These are phyloP conservation scores for Phodopus roborovskii DNA, from an alignment of 2,113 vertebrate species.

Conservation along the genomic window DNA sequence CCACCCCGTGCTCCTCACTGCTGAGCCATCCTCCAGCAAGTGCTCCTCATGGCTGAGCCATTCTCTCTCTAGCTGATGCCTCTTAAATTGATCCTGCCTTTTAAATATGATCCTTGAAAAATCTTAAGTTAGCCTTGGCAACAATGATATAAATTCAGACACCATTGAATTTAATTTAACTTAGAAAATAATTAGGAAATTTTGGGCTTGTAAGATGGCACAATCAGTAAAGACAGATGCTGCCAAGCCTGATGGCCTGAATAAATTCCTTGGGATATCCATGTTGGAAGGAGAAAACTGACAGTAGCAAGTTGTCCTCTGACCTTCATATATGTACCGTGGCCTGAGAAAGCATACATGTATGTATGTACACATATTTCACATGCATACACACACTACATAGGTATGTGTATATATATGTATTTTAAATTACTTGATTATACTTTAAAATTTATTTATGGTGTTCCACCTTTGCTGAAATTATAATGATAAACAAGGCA, in stretches of 20 bases:
- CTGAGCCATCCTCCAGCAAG: neutral
- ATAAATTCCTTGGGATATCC: neutral
- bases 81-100: neutral
- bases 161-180: neutral
- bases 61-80: neutral
- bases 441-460: neutral
- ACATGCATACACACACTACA: no score
- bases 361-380: neutral
- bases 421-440: no score
- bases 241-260: neutral
- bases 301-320: neutral
- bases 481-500: neutral
- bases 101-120: no score
- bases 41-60: neutral
- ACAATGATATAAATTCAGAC: neutral
- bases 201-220: neutral
- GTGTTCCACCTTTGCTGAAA: neutral
- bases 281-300: neutral
- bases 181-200: neutral
- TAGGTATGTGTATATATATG: no score
- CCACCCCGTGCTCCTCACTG: neutral
- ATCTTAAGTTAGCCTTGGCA: neutral
- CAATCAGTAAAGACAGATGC: neutral
- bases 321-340: neutral
- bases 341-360: neutral